phyloP scores from a whole-genome alignment of 2,113 vertebrate species.

The Cathartes aura region DNA sequence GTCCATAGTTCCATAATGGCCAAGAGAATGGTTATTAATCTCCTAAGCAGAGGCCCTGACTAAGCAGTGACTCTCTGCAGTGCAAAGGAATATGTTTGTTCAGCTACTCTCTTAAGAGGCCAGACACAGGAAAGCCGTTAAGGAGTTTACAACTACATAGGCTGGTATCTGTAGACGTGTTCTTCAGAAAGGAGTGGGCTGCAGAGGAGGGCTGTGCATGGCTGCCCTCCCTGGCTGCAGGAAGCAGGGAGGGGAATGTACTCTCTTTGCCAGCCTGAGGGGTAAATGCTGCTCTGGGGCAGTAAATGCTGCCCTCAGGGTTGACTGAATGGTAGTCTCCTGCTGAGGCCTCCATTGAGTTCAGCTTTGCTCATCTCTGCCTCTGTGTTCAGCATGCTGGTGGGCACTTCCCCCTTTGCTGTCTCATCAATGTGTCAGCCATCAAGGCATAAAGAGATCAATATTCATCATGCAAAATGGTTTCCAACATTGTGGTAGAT shows the following conservation, averaged over 20 bases:
- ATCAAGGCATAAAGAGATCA: neutral
- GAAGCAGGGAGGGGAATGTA: neutral
- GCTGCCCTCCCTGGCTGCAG: neutral
- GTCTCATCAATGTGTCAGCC: neutral
- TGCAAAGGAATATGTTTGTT: neutral
- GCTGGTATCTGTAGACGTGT: rapidly evolving
- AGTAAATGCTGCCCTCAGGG: neutral
- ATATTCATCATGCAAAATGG: neutral
- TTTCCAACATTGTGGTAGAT: neutral
- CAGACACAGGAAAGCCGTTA: neutral
- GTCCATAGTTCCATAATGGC: neutral
- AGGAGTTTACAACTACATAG: neutral
- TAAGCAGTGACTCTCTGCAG: neutral
- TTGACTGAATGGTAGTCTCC: too few relatives aligned
- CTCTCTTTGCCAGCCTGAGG: neutral
- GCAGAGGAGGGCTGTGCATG: neutral
- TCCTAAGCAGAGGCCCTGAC: neutral
- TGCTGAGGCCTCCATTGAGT: neutral
- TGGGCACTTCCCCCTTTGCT: neutral
- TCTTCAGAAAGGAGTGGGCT: neutral
- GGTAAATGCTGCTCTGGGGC: neutral
- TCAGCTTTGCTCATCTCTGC: neutral
- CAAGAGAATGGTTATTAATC: neutral
- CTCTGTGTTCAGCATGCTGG: neutral
- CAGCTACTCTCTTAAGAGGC: neutral